Evolutionary conservation across 2,797 vertebrate genomes (phyloP).

Genomic region (Otolemur crassicaudatus): DNA sequence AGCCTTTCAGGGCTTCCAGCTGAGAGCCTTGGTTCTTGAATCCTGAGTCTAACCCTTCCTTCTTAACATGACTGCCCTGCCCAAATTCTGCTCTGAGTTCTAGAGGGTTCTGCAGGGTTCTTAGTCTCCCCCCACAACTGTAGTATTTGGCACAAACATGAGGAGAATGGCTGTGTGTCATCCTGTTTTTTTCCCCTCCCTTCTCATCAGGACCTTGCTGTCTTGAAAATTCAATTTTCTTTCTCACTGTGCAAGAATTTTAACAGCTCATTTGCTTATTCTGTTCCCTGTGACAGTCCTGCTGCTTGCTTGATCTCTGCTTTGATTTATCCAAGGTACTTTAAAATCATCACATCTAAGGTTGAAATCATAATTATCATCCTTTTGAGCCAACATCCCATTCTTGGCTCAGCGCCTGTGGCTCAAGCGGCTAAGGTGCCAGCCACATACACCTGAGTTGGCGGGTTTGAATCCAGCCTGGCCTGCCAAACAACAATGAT

Average conservation of each 20-base stretch:
- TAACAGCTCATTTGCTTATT: neutral
- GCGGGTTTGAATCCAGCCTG: no score
- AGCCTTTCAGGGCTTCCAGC: neutral
- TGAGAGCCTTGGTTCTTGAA: neutral
- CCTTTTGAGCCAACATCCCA: neutral
- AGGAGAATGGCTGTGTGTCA: neutral
- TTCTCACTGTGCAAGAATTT: neutral
- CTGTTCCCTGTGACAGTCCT: neutral
- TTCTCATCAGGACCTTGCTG: neutral
- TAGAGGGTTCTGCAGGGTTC: neutral
- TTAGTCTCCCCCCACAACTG: neutral
- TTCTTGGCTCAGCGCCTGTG: neutral
- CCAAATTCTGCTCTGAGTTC: neutral
- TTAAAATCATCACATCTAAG: neutral
- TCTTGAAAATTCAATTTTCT: neutral
- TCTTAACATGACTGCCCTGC: neutral
- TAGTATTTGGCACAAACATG: neutral
- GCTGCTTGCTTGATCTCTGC: neutral
- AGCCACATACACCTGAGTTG: no score
- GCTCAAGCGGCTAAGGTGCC: no score
- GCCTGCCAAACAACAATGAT: no score
- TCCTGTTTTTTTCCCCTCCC: neutral
- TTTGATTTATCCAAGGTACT: neutral
- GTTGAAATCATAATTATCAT: neutral
- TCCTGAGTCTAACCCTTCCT: neutral